A percentile compares a stretch with the other conserved stretches of the same genome.
Conservation (phyloP, 1,140 invertebrate species). For the Temnothorax nylanderi region DNA sequence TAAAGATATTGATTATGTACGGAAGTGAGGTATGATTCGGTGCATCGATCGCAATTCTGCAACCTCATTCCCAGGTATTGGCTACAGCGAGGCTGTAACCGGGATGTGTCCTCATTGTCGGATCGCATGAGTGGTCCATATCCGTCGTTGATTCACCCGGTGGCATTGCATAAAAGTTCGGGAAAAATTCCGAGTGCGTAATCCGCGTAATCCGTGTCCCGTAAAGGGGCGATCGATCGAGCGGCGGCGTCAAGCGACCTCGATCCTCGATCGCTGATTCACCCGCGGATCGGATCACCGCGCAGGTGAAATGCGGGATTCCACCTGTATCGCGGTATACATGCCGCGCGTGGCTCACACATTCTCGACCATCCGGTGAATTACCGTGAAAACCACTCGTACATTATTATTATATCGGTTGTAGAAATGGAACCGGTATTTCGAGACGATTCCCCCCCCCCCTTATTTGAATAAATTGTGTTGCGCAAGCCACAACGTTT, state of each 20-base stretch:
- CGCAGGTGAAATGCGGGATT: conserved; percentile 37
- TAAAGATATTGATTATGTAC: not conserved
- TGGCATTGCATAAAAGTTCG: conserved; percentile 65
- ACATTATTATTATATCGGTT: not conserved
- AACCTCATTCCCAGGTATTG: not conserved
- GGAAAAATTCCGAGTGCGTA: conserved; percentile 59
- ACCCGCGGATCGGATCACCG: not conserved
- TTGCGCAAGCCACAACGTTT: conserved; percentile 28
- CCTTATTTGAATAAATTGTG: conserved; percentile 28
- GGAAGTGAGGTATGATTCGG: conserved; percentile 6
- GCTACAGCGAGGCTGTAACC: not conserved
- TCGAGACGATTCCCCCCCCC: not conserved
- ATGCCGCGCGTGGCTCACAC: not conserved
- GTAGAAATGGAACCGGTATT: conserved; percentile 49
- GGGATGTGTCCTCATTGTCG: not conserved
- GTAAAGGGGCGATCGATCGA: conserved; percentile 47
- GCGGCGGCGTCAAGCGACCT: not conserved
- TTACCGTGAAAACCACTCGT: not conserved
- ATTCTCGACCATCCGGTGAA: not conserved
- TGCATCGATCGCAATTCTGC: not conserved
- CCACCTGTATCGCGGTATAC: not conserved
- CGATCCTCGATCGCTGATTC: conserved; percentile 64
- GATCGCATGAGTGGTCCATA: conserved; percentile 16
- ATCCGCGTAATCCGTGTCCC: conserved; percentile 36
- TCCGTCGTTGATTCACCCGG: conserved; percentile 70